phyloP scores from a whole-genome alignment of 1,140 invertebrate genomes.

The Musca vetustissima region DNA sequence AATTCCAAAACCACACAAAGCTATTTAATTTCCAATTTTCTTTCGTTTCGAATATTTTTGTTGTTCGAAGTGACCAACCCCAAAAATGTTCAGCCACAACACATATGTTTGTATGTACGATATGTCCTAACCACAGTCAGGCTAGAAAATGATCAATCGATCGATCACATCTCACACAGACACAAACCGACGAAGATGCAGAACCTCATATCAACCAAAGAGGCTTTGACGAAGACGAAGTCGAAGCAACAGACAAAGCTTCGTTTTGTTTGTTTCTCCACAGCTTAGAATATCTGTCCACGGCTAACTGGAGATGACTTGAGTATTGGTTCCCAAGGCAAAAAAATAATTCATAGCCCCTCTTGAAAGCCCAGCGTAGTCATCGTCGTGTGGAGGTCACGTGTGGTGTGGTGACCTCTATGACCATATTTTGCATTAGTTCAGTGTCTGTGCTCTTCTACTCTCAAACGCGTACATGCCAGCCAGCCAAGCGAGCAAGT shows the following conservation, averaged over 20 bases:
- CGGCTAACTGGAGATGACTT: no score
- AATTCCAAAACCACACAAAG: no score
- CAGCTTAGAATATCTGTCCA: no score
- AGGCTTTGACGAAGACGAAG: neutral
- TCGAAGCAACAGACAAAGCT: neutral
- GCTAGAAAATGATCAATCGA: constrained; percentile 20
- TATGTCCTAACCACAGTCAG: no score
- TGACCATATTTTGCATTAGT: constrained; percentile 31
- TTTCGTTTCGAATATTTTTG: no score
- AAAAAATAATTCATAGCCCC: neutral
- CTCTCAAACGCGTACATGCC: neutral
- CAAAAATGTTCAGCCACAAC: no score
- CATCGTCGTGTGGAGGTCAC: constrained; percentile 26
- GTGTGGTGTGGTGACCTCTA: constrained; percentile 30
- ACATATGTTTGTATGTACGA: no score
- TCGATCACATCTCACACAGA: constrained; percentile 21
- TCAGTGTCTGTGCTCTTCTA: constrained; percentile 1
- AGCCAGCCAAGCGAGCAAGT: no score
- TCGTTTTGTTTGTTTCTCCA: neutral
- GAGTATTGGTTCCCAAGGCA: constrained; percentile 9
- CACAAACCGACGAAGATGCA: neutral
- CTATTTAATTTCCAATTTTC: no score
- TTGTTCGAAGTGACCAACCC: no score
- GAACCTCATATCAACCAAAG: no score
- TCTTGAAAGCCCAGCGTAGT: neutral